Evolutionary conservation across 2,888 invertebrate species (phyloP), one percentile per base, ranked within the genome.

Genomic region (Trissolcus brochymenae): DNA sequence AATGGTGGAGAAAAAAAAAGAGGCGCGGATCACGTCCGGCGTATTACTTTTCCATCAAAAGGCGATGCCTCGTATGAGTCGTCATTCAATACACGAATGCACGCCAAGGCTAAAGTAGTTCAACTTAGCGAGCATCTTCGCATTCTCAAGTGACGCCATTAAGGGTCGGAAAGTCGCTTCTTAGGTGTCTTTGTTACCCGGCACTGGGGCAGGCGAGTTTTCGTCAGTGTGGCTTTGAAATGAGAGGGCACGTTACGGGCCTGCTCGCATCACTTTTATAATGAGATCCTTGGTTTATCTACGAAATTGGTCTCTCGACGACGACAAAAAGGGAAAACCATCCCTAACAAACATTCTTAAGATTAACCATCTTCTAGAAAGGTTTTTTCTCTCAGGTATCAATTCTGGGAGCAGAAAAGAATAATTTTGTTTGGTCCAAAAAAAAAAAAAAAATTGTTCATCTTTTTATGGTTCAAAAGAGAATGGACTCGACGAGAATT

Each of bases 91-190:
- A 43, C 43, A 25, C 43, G 41, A 51, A 50, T 59, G 57, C 16
- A 16, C 43, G 54, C 25, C 14, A 35, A 16, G 43, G 29, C 46
- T 41, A 57, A 64, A 71, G 53, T 71, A 49, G 71, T 57, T 64
- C 56, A 62, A 70, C 29, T 60, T 35, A 35, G 35, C 35, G 35
- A 54, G 43, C 56, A 14, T 35, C 50, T 55, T 56, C 53, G n/a
- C 60, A 60, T 59, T 64, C 71, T 71, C 71, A 64, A 71, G 71
- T 64, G 64, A 71, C 71, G 53, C 71, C 71, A 71, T 71, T 71
- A 71, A 57, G 57, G 29, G 13, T 25, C 35, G 53, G 51, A 64
- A 61, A 56, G 64, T 41, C 57, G 51, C n/a, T 50, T 57, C 71
- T 68, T 53, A 46, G 55, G 68, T 68, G 49, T 68, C 68, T 68